Evolutionary conservation across 1,140 invertebrate genomes (phyloP), one percentile per base, ranked within the genome.

Genomic region (Scaptodrosophila lebanonensis): DNA sequence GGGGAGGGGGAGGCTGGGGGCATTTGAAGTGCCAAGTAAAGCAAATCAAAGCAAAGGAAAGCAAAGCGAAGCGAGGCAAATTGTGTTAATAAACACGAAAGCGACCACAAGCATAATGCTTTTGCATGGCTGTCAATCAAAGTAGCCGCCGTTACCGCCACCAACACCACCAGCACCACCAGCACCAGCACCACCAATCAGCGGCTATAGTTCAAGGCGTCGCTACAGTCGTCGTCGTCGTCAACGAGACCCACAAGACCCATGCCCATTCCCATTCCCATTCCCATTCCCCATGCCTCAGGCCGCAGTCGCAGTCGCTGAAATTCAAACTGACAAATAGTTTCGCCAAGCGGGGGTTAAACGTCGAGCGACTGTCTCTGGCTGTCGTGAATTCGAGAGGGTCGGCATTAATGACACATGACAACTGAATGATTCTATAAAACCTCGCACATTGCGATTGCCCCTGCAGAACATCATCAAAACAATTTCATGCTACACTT

Each of bases 401-500:
- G 9, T 47, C 49, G 49, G 27, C 63, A 57, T 69, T 73, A 68
- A 75, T 75, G 62, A 61, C 50, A 54, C 25, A 66, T 67, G 64
- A 64, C 70, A 75, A 65, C 59, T 64, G 70, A 70, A 64, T 75
- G 58, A 70, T 64, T 66, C 61, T 64, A 56, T 51, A 61, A 54
- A 54, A 54, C 53, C 17, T 47, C 16, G 36, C 11, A 12, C 35
- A 39, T 17, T 36, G 13, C 18, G 16, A 25, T 29, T 49, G 47
- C 47, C 33, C 36, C n/a, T n/a, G 32, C 12, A 2, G 27, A 17
- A 65, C 51, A 51, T 53, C 49, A 64, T 71, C 73, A 67, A 64
- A 66, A 62, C 73, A 69, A 79, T 79, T 79, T 82, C 56, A 79
- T 45, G 73, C 73, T 52, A 79, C 73, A 82, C 68, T 79, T 82